A percentile compares a stretch with the other conserved stretches of the same genome.
Conservation (phyloP, 1,140 invertebrate species). For the Spodoptera frugiperda region DNA sequence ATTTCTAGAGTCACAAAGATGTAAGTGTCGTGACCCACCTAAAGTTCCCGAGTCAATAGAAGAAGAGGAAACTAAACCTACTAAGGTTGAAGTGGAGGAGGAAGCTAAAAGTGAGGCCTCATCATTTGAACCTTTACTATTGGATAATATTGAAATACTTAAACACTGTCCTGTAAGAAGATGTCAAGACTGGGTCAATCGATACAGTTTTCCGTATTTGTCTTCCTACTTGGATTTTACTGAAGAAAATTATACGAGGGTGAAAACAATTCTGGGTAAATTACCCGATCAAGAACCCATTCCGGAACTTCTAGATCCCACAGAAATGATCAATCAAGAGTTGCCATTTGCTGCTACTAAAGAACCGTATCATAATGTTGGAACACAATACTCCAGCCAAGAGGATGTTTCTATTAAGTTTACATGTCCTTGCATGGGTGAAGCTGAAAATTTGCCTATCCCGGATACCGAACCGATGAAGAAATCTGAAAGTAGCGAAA, state of each 20-base stretch:
- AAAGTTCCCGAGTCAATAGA: background rate
- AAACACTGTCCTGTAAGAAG: slow-evolving; percentile 67
- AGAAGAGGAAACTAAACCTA: background rate
- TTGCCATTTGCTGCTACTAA: slow-evolving; percentile 70
- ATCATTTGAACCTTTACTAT: slow-evolving; percentile 57
- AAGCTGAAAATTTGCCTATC: background rate
- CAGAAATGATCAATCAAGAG: slow-evolving; percentile 59
- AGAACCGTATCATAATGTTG: slow-evolving; percentile 61
- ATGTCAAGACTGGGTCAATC: slow-evolving; percentile 63
- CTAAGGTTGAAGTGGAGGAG: slow-evolving; percentile 10
- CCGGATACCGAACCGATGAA: background rate
- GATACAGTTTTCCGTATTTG: slow-evolving; percentile 64
- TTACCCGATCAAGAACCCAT: slow-evolving; percentile 18
- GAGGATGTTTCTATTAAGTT: slow-evolving; percentile 57
- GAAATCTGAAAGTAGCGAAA: slow-evolving; percentile 40
- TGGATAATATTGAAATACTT: slow-evolving; percentile 63
- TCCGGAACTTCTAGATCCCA: slow-evolving; percentile 59
- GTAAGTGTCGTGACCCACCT: slow-evolving; percentile 60
- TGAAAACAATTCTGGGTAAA: slow-evolving; percentile 65
- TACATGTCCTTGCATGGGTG: slow-evolving; percentile 51
- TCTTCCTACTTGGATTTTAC: slow-evolving; percentile 71
- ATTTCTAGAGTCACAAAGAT: slow-evolving; percentile 65
- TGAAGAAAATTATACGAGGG: slow-evolving; percentile 72
- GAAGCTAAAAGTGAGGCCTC: slow-evolving; percentile 56
- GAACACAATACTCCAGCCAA: slow-evolving; percentile 77